Percentiles rank a stretch among this genome's conserved stretches.
Evolutionary conservation across 2,888 invertebrate species (phyloP).

Genomic region (Beris chalybata): DNA sequence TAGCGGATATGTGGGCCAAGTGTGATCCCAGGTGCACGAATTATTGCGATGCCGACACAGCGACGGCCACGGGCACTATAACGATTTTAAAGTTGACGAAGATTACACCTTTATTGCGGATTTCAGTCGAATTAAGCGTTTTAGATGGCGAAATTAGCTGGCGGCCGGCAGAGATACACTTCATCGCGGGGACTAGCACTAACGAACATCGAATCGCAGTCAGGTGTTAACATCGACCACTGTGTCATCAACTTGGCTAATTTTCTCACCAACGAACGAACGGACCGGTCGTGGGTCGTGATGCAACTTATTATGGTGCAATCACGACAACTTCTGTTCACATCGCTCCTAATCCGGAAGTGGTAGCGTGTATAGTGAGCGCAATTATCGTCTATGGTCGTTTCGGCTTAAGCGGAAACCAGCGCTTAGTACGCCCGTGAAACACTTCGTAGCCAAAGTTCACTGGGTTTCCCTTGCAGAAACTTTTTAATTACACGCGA

Average conservation of each 20-base stretch:
- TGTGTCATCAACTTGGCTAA: slow-evolving; percentile 14
- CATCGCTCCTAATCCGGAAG: slow-evolving; percentile 15
- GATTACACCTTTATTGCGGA: too few species aligned
- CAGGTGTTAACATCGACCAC: slow-evolving; percentile 7
- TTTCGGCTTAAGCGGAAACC: too few species aligned
- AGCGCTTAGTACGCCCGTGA: too few species aligned
- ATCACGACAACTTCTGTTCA: slow-evolving; percentile 15
- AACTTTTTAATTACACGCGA: slow-evolving; percentile 8
- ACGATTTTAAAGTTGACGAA: too few species aligned
- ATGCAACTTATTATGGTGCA: slow-evolving; percentile 23
- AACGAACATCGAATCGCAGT: not conserved
- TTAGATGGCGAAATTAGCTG: too few species aligned
- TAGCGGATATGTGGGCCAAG: too few species aligned
- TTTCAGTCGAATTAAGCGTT: too few species aligned
- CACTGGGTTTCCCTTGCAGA: slow-evolving; percentile 3
- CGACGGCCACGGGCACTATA: too few species aligned
- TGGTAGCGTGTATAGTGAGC: slow-evolving; percentile 2
- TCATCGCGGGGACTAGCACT: not conserved
- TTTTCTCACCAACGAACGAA: slow-evolving; percentile 9
- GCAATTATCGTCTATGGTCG: not conserved
- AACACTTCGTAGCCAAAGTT: not conserved
- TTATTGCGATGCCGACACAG: too few species aligned
- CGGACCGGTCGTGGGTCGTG: slow-evolving; percentile 1
- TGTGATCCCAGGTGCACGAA: too few species aligned
- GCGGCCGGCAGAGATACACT: too few species aligned